These are phyloP conservation scores for Callipepla californica DNA, from an alignment of 2,113 vertebrate genomes.

Conservation along the genomic window DNA sequence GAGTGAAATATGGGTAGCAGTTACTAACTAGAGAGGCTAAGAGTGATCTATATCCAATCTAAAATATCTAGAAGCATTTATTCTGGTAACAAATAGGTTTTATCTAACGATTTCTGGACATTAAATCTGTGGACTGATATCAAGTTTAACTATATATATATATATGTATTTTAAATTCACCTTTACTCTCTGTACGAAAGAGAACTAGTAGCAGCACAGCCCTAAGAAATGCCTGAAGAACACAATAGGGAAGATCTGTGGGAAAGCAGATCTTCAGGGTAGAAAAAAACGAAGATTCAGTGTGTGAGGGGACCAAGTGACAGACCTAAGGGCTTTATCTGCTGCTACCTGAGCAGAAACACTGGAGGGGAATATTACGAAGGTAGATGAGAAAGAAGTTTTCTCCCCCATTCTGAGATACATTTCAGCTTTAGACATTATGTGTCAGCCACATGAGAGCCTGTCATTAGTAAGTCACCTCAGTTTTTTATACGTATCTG, in stretches of 20 bases:
- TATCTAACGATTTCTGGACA: neutral
- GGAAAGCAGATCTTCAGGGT: neutral
- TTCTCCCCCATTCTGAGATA: neutral
- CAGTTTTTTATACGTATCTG: neutral
- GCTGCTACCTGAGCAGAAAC: neutral
- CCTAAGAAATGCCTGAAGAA: neutral
- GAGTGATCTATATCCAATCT: neutral
- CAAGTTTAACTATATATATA: neutral
- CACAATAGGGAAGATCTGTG: neutral
- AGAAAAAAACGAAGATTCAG: neutral
- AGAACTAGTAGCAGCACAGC: neutral
- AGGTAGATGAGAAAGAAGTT: neutral
- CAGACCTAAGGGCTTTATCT: neutral
- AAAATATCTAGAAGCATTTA: neutral
- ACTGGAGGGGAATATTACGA: neutral
- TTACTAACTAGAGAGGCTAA: neutral
- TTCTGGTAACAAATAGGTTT: conserved; percentile 15
- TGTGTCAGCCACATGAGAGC: neutral
- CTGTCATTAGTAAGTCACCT: neutral
- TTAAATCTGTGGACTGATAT: neutral
- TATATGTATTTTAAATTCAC: neutral
- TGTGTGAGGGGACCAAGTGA: neutral
- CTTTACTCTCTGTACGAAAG: neutral
- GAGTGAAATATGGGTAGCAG: neutral
- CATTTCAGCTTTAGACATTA: neutral